phyloP scores from a whole-genome alignment of 2,797 vertebrate species.

The Spinus pinus region DNA sequence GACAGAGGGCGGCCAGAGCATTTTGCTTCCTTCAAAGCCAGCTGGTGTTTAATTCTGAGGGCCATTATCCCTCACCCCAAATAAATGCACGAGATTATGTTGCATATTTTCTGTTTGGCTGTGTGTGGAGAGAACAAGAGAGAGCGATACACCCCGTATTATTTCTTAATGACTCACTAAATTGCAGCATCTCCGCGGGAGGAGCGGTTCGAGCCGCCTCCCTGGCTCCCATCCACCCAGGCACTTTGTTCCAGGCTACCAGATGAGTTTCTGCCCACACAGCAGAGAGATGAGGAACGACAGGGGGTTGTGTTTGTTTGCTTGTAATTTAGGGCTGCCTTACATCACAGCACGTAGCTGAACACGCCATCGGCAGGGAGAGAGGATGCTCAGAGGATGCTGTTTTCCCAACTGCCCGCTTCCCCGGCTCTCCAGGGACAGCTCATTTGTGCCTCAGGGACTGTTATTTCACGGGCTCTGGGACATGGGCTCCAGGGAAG shows the following conservation, averaged over 20 bases:
- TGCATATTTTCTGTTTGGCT: background rate
- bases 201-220: background rate
- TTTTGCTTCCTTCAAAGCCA: background rate
- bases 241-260: background rate
- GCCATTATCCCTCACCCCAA: background rate
- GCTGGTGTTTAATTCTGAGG: background rate
- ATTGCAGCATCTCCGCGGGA: background rate
- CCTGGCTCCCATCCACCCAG: background rate
- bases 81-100: background rate
- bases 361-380: background rate
- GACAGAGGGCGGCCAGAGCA: background rate
- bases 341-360: background rate
- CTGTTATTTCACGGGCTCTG: background rate
- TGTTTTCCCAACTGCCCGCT: fast-evolving
- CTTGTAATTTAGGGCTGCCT: background rate
- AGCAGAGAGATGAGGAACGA: background rate
- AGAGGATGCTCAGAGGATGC: background rate
- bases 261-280: background rate
- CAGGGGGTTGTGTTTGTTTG: background rate
- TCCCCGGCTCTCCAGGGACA: background rate
- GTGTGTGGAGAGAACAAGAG: background rate
- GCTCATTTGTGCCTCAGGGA: background rate
- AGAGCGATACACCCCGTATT: background rate
- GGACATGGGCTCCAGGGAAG: background rate
- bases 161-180: slow-evolving; percentile 20